Base-by-base conservation (phyloP, 2,888 invertebrate genomes). In the Lycophotia porphyrea region DNA sequence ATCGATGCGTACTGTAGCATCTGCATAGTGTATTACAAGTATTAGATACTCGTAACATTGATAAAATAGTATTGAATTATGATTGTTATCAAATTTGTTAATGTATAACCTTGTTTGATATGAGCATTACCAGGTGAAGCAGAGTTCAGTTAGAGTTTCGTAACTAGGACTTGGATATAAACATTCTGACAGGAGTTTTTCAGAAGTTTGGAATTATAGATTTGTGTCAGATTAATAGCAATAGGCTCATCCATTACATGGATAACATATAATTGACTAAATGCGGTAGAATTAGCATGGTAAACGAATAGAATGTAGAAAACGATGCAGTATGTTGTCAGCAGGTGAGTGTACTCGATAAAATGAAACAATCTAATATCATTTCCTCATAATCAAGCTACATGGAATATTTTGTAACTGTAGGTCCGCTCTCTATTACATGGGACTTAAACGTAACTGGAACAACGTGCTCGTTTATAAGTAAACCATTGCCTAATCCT, bases 31-130 rank as follows among this genome's bases (percentile, higher is more conserved):
- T n/a, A 34, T 21, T 39, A 27, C 21, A n/a, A 18, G n/a, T 49
- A 31, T 31, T 34, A 21, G 42, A 60, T 39, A 68, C 52, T 44
- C 47, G 42, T 74, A n/a, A 78, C 36, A 36, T 58, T 79, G 61
- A 65, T 60, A 36, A 39, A 1, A 36, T 52, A 58, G 49, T 49
- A 39, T 69, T 49, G 11, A 9, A 68, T 80, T 75, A 69, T 47
- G 5, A 27, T 27, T 75, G 8, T 61, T 80, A 80, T 80, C 76
- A 34, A 74, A 36, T 74, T 11, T 39, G 24, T 65, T 60, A 60
- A 58, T 74, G 31, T 42, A 47, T 80, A 31, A 42, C 60, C 58
- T 80, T 60, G 60, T 44, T 44, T 47, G 11, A 27, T 67, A 58
- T 11, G 3, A 27, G 42, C 31, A 31, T 58, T 58, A 9, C 21